These are phyloP conservation scores for Drosophila mulleri DNA, from an alignment of 2,888 invertebrate genomes.

Conservation along the genomic window DNA sequence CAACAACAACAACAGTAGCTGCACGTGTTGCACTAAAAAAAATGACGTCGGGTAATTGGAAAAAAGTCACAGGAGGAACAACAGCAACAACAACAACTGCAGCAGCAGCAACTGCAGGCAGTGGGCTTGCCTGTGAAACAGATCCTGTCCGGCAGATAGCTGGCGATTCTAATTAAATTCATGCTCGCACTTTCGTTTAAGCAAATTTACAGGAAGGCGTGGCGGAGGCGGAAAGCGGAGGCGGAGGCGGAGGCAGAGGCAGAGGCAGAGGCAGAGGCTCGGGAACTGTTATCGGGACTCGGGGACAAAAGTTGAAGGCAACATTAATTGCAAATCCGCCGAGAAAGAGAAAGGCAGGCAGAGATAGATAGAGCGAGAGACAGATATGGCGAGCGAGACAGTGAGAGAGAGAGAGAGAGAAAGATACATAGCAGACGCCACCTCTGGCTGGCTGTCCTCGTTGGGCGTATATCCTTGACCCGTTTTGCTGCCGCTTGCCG, in stretches of 20 bases:
- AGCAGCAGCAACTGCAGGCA: neutral
- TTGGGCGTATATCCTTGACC: conserved; percentile 71
- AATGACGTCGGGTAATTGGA: conserved; percentile 54
- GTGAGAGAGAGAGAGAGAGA: neutral
- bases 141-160: conserved; percentile 62
- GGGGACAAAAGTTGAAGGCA: conserved; percentile 78
- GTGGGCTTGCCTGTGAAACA: conserved; percentile 24
- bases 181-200: conserved; percentile 77
- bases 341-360: conserved; percentile 9
- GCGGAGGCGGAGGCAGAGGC: conserved; percentile 5
- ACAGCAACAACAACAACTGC: conserved; percentile 19
- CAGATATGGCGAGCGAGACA: neutral
- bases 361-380: neutral
- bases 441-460: conserved; percentile 55
- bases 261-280: conserved; percentile 9
- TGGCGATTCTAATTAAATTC: conserved; percentile 77
- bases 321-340: conserved; percentile 80
- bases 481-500: conserved; percentile 58
- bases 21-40: conserved; percentile 60
- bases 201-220: conserved; percentile 68
- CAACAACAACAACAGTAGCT: conserved; percentile 12
- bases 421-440: conserved; percentile 20
- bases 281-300: conserved; percentile 38
- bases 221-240: conserved; percentile 12
- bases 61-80: conserved; percentile 26